Evolutionary conservation across 2,888 invertebrate species (phyloP).

Genomic region (Malthinus flaveolus): DNA sequence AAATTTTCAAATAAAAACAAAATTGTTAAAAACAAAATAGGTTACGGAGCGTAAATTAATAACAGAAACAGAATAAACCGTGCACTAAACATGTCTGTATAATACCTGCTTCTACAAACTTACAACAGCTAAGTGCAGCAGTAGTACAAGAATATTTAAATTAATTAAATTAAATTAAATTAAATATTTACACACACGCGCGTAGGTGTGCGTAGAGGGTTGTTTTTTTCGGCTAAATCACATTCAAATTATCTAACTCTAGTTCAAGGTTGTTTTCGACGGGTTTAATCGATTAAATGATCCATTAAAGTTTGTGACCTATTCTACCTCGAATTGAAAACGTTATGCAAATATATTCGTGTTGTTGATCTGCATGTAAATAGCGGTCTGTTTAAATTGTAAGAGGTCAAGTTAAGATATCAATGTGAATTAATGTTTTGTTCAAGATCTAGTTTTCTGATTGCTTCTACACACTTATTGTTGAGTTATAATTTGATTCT

Average conservation of each 20-base stretch:
- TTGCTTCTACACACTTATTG: slow-evolving; percentile 5
- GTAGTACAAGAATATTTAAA: too few relatives aligned
- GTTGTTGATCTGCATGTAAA: slow-evolving; percentile 43
- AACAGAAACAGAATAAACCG: too few relatives aligned
- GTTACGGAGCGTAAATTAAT: too few relatives aligned
- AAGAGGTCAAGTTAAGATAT: slow-evolving; percentile 38
- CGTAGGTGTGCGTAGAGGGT: too few relatives aligned
- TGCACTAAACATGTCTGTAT: too few relatives aligned
- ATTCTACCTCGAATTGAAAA: slow-evolving; percentile 22
- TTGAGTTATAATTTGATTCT: not conserved
- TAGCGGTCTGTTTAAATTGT: slow-evolving; percentile 38
- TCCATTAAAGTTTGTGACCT: slow-evolving; percentile 26
- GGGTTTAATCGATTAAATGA: slow-evolving; percentile 21
- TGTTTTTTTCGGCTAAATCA: not conserved
- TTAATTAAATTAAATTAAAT: too few relatives aligned
- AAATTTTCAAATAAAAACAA: too few relatives aligned
- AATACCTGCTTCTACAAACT: not conserved
- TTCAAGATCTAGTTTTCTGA: not conserved
- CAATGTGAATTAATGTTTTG: slow-evolving; percentile 41
- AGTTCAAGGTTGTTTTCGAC: slow-evolving; percentile 6
- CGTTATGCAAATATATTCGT: slow-evolving; percentile 43
- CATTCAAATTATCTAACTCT: not conserved
- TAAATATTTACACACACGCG: too few relatives aligned
- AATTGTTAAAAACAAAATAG: too few relatives aligned
- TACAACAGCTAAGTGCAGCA: too few relatives aligned